A percentile compares a stretch with the other conserved stretches of the same genome.
Conservation (phyloP, 2,888 invertebrate species). For the Bedellia somnulentella region DNA sequence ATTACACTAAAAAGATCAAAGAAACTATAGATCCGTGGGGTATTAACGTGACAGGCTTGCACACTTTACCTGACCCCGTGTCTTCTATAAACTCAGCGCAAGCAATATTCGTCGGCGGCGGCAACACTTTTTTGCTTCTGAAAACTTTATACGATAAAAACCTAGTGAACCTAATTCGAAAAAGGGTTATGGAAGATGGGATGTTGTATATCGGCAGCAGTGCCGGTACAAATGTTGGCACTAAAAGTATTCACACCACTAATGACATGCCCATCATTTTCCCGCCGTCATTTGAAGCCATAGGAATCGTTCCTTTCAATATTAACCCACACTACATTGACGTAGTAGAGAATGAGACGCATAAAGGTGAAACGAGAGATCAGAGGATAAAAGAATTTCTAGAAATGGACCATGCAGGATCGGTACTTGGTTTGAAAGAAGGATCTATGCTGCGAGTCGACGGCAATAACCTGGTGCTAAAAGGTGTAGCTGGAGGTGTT, state of each 20-base stretch:
- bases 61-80: slow-evolving; percentile 57
- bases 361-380: slow-evolving; percentile 80
- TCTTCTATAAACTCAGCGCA: slow-evolving; percentile 63
- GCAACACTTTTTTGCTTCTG: slow-evolving; percentile 77
- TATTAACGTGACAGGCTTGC: slow-evolving; percentile 66
- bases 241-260: slow-evolving; percentile 77
- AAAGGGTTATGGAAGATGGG: slow-evolving; percentile 64
- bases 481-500: slow-evolving; percentile 65
- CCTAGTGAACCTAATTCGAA: slow-evolving; percentile 64
- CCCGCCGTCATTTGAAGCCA: slow-evolving; percentile 72
- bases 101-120: slow-evolving; percentile 78
- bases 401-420: slow-evolving; percentile 55
- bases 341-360: slow-evolving; percentile 58
- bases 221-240: slow-evolving; percentile 84
- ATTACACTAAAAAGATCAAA: slow-evolving; percentile 64
- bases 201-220: slow-evolving; percentile 76
- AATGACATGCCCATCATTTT: slow-evolving; percentile 88
- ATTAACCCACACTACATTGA: slow-evolving; percentile 86
- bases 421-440: slow-evolving; percentile 73
- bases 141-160: slow-evolving; percentile 70
- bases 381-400: slow-evolving; percentile 71
- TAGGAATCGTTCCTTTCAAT: slow-evolving; percentile 77
- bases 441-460: slow-evolving; percentile 67
- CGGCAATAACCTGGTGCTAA: slow-evolving; percentile 59
- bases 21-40: slow-evolving; percentile 67